These are phyloP conservation scores for Caligus rogercresseyi DNA, from an alignment of 1,140 invertebrate genomes.

Conservation along the genomic window DNA sequence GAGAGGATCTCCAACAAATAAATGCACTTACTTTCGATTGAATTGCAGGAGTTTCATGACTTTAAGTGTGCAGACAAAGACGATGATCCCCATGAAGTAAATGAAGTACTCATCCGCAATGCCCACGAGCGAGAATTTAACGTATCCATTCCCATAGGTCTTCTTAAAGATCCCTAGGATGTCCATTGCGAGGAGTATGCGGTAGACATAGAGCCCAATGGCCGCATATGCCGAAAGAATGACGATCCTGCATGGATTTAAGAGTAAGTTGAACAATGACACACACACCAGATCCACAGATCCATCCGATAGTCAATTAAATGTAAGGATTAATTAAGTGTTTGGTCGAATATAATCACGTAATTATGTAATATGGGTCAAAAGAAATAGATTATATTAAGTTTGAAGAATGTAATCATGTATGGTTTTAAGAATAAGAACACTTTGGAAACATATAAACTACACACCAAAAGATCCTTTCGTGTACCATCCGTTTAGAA, in stretches of 20 bases:
- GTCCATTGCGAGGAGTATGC: slow-evolving; percentile 27
- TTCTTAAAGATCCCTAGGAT: slow-evolving; percentile 30
- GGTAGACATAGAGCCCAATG: slow-evolving; percentile 31
- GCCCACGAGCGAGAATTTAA: slow-evolving; percentile 34
- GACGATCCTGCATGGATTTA: slow-evolving; percentile 26
- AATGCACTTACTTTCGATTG: slow-evolving; percentile 34
- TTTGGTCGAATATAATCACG: too few relatives aligned
- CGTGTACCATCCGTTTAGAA: too few relatives aligned
- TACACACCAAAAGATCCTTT: too few relatives aligned
- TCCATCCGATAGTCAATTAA: too few relatives aligned
- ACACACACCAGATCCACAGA: too few relatives aligned
- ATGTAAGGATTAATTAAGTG: too few relatives aligned
- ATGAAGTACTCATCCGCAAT: slow-evolving; percentile 33
- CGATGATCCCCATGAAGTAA: slow-evolving; percentile 33
- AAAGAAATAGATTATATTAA: too few relatives aligned
- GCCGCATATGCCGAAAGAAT: slow-evolving; percentile 29
- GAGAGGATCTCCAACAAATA: slow-evolving; percentile 25
- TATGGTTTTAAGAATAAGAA: too few relatives aligned
- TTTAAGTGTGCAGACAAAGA: slow-evolving; percentile 36
- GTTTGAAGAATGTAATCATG: too few relatives aligned
- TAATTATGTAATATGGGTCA: too few relatives aligned
- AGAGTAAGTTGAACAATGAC: slow-evolving; percentile 11
- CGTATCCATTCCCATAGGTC: slow-evolving; percentile 34
- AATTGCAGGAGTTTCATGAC: slow-evolving; percentile 36
- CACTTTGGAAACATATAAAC: too few relatives aligned